Base-by-base conservation (phyloP, 2,888 invertebrate genomes). In the Orchesellides sinensis region DNA sequence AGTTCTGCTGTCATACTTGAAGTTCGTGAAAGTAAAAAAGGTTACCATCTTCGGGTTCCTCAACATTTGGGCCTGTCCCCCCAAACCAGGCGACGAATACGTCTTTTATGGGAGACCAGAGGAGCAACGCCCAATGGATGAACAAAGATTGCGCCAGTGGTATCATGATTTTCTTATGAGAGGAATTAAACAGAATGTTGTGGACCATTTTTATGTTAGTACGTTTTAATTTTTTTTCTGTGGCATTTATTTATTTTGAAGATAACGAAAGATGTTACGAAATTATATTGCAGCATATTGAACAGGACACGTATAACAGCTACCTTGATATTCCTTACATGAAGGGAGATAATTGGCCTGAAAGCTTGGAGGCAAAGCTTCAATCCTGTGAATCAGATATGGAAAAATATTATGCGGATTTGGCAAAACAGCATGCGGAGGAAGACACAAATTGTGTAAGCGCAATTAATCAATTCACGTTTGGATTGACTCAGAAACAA, bases 51-150 rank as follows among this genome's bases (percentile, higher is more conserved):
- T 23, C 14, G 19, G 17, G 25, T 23, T 10, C 35, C 5, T 54
- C 2, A 2, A 65, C 8, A 6, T 75, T 27, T 75, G 75, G 75
- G 65, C 21, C 0, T 75, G 75, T 19, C 75, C 75, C 0, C 66
- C 75, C 0, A 40, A 40, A 14, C 17, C 23, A 4, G 75, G 66
- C n/a, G 75, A 75, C n/a, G 75, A 75, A 27, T 75, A 75, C 19
- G 75, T 75, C 0, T 75, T 75, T 23, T 54, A 19, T 12, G 75
- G 75, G 0, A 52, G 75, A 14, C 72, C 72, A 0, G 35, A 19
- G 5, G 32, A 10, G 23, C 25, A 49, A 14, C 12, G 1, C 14
- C 14, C 52, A 32, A 35, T 35, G 1, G 25, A 17, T 12, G 32
- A n/a, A 6, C 6, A 10, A 17, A 5, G 23, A 2, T 27, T 54